phyloP scores from a whole-genome alignment of 2,113 vertebrate genomes.

The Ailurus styani region DNA sequence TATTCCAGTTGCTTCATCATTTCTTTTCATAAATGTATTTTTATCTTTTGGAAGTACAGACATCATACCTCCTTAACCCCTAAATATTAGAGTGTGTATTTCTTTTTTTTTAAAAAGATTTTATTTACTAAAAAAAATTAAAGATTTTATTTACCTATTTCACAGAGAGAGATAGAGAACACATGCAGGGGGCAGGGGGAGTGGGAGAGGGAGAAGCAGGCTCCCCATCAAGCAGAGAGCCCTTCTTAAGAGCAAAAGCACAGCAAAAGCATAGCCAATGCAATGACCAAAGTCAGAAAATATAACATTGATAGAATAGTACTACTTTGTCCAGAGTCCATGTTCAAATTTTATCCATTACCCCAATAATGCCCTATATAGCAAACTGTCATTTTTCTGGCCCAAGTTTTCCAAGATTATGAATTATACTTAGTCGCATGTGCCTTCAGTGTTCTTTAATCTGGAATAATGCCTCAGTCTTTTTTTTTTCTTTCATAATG shows the following conservation, averaged over 20 bases:
- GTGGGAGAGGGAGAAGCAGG: no score
- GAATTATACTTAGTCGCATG: background rate
- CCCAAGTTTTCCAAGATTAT: background rate
- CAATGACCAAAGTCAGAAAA: background rate
- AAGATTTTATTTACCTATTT: no score
- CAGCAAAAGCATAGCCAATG: background rate
- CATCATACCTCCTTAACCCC: background rate
- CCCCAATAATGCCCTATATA: background rate
- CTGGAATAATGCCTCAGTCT: background rate
- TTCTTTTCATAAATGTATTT: background rate
- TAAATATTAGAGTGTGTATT: background rate
- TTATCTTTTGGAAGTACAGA: background rate
- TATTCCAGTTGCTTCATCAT: background rate
- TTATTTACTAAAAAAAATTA: no score
- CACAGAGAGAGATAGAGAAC: no score
- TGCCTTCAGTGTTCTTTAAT: background rate
- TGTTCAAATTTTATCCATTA: background rate
- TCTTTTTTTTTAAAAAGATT: no score
- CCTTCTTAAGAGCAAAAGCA: background rate
- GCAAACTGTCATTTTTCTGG: background rate
- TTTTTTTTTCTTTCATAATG: background rate
- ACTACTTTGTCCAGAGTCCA: background rate
- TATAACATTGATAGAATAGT: background rate
- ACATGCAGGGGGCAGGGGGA: no score
- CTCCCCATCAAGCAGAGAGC: no score